Conservation (phyloP, 1,140 invertebrate genomes). For the Coenobita brevimanus region DNA sequence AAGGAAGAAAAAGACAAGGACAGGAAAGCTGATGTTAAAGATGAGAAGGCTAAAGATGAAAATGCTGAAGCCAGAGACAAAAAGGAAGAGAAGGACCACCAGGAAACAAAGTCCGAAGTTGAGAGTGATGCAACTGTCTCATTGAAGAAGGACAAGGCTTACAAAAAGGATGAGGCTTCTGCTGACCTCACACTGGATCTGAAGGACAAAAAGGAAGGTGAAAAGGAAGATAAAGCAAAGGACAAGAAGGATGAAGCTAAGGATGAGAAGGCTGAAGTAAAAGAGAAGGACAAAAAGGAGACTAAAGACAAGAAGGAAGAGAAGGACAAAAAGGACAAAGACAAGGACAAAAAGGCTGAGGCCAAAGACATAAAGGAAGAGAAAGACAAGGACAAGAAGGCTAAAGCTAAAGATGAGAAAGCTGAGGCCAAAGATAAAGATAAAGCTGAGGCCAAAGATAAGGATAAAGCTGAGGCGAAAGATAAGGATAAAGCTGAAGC, state of each 20-base stretch:
- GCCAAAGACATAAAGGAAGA: background rate
- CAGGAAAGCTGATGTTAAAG: background rate
- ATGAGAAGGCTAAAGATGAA: background rate
- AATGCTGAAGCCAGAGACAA: background rate
- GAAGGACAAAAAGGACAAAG: background rate
- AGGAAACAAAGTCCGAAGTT: conserved; percentile 28
- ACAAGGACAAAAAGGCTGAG: no score
- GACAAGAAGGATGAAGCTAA: no score
- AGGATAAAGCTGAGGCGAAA: no score
- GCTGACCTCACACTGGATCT: no score
- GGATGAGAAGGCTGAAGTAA: no score
- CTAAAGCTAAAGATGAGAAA: no score
- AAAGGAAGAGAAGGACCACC: conserved; percentile 5
- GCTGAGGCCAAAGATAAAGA: no score
- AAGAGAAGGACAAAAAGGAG: background rate
- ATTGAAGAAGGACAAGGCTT: background rate
- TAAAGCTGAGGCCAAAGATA: no score
- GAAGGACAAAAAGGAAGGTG: no score
- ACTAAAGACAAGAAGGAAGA: background rate
- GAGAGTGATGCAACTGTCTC: no score
- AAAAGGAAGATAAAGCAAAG: no score
- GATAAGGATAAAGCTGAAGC: no score
- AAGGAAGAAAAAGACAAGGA: background rate
- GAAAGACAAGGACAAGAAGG: background rate
- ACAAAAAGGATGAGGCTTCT: background rate